These are phyloP conservation scores for Drosophila teissieri DNA, from an alignment of 1,140 invertebrate genomes.

Conservation along the genomic window DNA sequence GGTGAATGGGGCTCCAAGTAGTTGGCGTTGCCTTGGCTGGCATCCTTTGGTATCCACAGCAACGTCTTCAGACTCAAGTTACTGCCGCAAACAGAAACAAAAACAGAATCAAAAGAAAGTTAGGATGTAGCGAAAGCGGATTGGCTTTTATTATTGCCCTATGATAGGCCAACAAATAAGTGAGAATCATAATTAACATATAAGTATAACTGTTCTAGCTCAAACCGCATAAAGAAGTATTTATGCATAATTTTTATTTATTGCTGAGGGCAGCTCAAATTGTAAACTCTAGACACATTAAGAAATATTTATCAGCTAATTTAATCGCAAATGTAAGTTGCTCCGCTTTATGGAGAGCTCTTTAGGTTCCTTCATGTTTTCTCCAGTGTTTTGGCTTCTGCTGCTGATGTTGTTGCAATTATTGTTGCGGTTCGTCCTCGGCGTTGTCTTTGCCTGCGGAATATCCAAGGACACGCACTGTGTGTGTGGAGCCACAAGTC, in stretches of 20 bases:
- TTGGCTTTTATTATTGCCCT: background rate
- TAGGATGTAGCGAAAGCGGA: background rate
- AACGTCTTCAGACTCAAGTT: constrained; percentile 42
- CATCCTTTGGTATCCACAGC: constrained; percentile 32
- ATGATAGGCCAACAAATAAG: background rate
- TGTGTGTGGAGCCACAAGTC: constrained; percentile 54
- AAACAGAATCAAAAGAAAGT: constrained; percentile 35
- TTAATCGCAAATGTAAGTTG: no score
- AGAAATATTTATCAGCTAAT: no score
- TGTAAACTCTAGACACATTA: no score
- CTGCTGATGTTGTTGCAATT: constrained; percentile 21
- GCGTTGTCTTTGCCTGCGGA: constrained; percentile 53
- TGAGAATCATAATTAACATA: no score
- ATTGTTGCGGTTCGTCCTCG: constrained; percentile 54
- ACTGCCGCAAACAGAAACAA: constrained; percentile 52
- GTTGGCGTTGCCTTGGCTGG: constrained; percentile 46
- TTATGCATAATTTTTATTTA: no score
- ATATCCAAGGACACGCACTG: constrained; percentile 57
- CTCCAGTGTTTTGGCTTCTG: background rate
- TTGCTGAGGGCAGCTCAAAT: no score
- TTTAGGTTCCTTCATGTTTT: constrained; percentile 12
- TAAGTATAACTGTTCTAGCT: no score
- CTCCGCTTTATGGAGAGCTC: no score
- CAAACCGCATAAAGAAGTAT: no score
- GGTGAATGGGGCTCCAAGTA: constrained; percentile 18